A percentile compares a stretch with the other conserved stretches of the same genome.
phyloP scores from a whole-genome alignment of 2,113 vertebrate genomes.

The Istiophorus platypterus region DNA sequence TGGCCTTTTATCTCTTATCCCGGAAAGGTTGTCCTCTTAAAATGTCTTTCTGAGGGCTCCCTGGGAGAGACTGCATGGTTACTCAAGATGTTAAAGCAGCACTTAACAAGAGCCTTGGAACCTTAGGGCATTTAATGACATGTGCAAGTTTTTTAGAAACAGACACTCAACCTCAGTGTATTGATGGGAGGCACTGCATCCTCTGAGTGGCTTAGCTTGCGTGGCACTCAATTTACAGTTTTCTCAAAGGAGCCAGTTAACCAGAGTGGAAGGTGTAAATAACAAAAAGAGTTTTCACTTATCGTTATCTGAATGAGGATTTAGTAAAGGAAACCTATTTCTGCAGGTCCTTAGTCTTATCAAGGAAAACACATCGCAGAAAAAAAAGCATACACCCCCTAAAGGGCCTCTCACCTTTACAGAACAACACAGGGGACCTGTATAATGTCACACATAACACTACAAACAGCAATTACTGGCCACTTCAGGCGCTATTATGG shows the following conservation, averaged over 20 bases:
- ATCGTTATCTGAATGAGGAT: constrained; percentile 3
- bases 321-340: neutral
- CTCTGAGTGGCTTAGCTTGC: constrained; percentile 25
- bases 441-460: constrained; percentile 51
- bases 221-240: constrained; percentile 21
- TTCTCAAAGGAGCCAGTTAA: constrained; percentile 30
- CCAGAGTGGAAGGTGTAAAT: neutral
- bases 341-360: constrained; percentile 10
- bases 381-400: constrained; percentile 17
- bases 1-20: constrained; percentile 72
- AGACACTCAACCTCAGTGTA: constrained; percentile 49
- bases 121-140: constrained; percentile 64
- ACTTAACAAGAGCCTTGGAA: constrained; percentile 66
- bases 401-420: constrained; percentile 48
- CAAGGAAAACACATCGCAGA: constrained; percentile 10
- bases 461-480: constrained; percentile 66
- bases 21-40: constrained; percentile 55
- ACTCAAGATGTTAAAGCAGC: constrained; percentile 60
- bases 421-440: constrained; percentile 46
- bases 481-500: constrained; percentile 66
- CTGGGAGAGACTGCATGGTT: constrained; percentile 44
- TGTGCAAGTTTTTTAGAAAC: constrained; percentile 38
- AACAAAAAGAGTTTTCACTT: constrained; percentile 4
- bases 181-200: constrained; percentile 45
- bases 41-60: constrained; percentile 62